Percentiles rank a stretch among this genome's conserved stretches.
Conservation (phyloP, 2,797 vertebrate species). For the Amblyopsis hoosieri region DNA sequence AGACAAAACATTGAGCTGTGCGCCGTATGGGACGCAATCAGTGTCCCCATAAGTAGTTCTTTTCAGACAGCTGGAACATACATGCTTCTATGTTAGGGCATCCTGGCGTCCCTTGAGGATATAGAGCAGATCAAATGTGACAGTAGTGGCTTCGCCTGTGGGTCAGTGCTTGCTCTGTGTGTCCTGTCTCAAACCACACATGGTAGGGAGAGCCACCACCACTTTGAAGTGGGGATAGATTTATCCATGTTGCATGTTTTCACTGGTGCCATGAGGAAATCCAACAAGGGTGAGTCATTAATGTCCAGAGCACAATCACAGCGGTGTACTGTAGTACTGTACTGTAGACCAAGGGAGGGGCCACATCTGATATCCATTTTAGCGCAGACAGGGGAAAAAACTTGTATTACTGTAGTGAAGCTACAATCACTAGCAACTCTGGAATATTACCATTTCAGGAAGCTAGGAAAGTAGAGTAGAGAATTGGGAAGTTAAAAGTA, state of each 20-base stretch:
- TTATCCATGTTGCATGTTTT: slow-evolving; percentile 50
- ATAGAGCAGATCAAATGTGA: not conserved
- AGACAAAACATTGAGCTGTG: too few species aligned
- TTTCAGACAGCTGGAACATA: slow-evolving; percentile 13
- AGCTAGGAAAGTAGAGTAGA: slow-evolving; percentile 6
- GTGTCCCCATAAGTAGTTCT: not conserved
- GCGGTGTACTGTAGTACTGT: slow-evolving; percentile 23
- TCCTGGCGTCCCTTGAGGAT: slow-evolving; percentile 17
- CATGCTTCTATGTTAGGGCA: not conserved
- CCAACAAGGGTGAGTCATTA: slow-evolving; percentile 49
- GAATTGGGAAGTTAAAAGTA: slow-evolving; percentile 23
- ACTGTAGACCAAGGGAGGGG: slow-evolving; percentile 32
- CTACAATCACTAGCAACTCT: slow-evolving; percentile 20
- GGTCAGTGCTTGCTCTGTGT: slow-evolving; percentile 28
- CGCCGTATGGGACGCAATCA: too few species aligned
- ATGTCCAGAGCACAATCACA: slow-evolving; percentile 50
- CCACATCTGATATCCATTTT: slow-evolving; percentile 65
- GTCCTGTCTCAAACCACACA: slow-evolving; percentile 42
- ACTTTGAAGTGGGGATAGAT: slow-evolving; percentile 59
- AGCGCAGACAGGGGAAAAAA: slow-evolving; percentile 48
- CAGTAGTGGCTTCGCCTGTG: slow-evolving; percentile 19
- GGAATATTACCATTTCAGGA: slow-evolving; percentile 27
- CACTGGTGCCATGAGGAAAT: slow-evolving; percentile 44
- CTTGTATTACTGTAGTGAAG: slow-evolving; percentile 34
- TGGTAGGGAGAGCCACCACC: slow-evolving; percentile 33